These are phyloP conservation scores for Cryptoprocta ferox DNA, from an alignment of 2,797 vertebrate species.

Conservation along the genomic window DNA sequence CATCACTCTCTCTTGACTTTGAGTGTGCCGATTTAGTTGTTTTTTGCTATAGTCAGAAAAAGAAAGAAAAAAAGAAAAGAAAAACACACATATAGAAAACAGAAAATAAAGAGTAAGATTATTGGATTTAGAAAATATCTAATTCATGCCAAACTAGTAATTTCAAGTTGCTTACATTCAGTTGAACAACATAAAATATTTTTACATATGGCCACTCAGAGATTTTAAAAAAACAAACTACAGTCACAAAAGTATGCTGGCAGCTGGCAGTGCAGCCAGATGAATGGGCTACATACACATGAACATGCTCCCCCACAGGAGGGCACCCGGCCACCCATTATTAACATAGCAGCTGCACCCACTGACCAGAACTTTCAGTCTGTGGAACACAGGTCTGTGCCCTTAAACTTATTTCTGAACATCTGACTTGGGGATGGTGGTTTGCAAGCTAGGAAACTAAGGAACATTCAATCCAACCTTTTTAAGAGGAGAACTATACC, in stretches of 20 bases:
- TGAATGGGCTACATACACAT: background rate
- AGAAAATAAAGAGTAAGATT: background rate
- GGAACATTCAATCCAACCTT: background rate
- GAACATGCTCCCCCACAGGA: background rate
- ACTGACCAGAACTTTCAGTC: background rate
- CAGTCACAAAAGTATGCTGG: background rate
- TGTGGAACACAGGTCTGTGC: background rate
- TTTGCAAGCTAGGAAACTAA: background rate
- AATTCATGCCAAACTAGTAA: background rate
- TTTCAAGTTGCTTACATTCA: slow-evolving; percentile 46
- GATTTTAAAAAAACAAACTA: background rate
- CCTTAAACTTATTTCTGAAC: background rate
- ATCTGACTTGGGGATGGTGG: background rate
- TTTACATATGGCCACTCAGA: background rate
- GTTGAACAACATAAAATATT: background rate
- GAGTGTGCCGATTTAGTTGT: slow-evolving; percentile 89
- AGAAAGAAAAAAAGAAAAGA: background rate
- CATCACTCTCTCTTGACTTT: slow-evolving; percentile 91
- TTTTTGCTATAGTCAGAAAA: slow-evolving; percentile 85
- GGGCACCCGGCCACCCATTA: background rate
- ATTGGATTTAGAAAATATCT: slow-evolving; percentile 23
- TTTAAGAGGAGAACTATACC: background rate
- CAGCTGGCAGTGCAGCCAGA: background rate
- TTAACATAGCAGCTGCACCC: background rate
- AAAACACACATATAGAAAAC: background rate